Percentiles rank a stretch among this genome's conserved stretches.
These are phyloP conservation scores for Perodicticus potto DNA, from an alignment of 2,797 vertebrate species.

Conservation along the genomic window DNA sequence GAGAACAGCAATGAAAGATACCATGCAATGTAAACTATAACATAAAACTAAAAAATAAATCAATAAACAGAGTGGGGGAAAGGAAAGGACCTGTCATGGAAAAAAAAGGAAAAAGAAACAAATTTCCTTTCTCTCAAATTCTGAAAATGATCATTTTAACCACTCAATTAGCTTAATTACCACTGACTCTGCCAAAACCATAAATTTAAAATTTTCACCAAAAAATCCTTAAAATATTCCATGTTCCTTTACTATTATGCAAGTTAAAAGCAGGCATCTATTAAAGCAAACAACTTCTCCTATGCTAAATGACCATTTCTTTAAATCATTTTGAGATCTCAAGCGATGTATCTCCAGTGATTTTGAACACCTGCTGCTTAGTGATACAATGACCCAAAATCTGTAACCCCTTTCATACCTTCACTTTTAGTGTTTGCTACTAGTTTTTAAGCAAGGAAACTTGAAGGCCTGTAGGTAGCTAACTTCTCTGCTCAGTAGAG, in stretches of 20 bases:
- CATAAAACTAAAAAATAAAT: neutral
- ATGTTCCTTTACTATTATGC: conserved; percentile 50
- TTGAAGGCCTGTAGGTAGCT: neutral
- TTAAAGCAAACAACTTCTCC: conserved; percentile 46
- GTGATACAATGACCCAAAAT: neutral
- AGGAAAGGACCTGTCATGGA: neutral
- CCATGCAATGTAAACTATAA: neutral
- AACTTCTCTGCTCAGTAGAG: conserved; percentile 14
- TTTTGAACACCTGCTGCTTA: neutral
- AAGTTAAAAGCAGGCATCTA: conserved; percentile 25
- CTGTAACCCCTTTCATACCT: neutral
- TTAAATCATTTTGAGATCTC: conserved; percentile 12
- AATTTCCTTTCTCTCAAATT: conserved; percentile 53
- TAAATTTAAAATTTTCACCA: conserved; percentile 44
- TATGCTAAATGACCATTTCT: neutral
- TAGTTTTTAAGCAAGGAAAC: neutral
- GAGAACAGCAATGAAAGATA: neutral
- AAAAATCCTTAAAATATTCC: conserved; percentile 63
- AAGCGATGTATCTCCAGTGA: neutral
- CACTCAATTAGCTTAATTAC: conserved; percentile 65
- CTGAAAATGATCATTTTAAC: conserved; percentile 65
- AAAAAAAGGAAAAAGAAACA: conserved; percentile 31
- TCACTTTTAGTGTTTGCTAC: neutral
- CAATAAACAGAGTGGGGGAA: neutral
- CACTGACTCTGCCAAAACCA: conserved; percentile 63